Base-by-base conservation (phyloP, 2,888 invertebrate genomes). In the Limnephilus auricula region DNA sequence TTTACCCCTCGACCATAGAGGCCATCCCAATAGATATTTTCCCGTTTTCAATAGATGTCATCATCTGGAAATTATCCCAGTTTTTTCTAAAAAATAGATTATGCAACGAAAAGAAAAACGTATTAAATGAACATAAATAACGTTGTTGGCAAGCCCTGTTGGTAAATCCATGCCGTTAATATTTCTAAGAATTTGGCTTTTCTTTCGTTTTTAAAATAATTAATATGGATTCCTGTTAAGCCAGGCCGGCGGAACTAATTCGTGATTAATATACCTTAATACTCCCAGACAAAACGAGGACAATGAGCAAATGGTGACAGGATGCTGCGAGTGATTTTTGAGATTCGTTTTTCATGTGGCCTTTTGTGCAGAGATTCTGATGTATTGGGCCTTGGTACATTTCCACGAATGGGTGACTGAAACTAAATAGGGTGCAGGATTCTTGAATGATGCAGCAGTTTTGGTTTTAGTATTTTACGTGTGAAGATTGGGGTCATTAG, bases 231-330 rank as follows among this genome's bases (percentile, higher is more conserved):
- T 78, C 90, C 78, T 90, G 89, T 37, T 79, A 79, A 89, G 89
- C 84, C 89, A 79, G 92, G 80, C 86, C 90, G 89, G 92, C 90
- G 91, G 92, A 91, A 92, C 92, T 78, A 88, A 92, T 92, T 45
- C 65, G 91, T 92, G 92, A 92, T 92, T 92, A 92, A 92, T 92
- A 92, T 91, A 83, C 88, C 85, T 78, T 79, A 85, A 90, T 90
- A 50, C 89, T 83, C 37, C 91, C 92, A 86, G 89, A 91, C 90
- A 90, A 92, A 89, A 45, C 37, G 30, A 15, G 65, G 78, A 89
- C 89, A 79, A 85, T 78, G 40, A 65, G 89, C 89, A 82, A 78
- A 84, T 90, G 90, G 84, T 90, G 90, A 82, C 50, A 90, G 84
- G 85, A 85, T 78, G 37, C 40, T 85, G 90, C 18, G 79, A 90